phyloP scores from a whole-genome alignment of 2,888 invertebrate genomes.

The Troides aeacus region DNA sequence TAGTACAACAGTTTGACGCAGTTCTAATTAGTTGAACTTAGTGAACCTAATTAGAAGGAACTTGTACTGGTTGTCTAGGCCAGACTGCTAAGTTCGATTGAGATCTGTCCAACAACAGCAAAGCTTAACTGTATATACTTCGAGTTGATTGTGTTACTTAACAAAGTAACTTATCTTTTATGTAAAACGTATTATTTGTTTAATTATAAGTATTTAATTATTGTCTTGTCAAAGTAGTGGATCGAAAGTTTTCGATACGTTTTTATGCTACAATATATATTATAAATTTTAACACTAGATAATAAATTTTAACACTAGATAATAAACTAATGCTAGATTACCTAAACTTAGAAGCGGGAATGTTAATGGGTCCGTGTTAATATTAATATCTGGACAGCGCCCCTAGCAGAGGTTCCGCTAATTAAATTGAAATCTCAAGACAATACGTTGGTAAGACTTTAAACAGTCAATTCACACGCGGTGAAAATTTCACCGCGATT shows the following conservation, averaged over 20 bases:
- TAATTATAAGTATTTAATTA: no score
- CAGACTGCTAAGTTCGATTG: neutral
- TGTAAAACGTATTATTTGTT: no score
- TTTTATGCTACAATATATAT: no score
- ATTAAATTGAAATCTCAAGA: constrained; percentile 75
- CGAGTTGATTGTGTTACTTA: no score
- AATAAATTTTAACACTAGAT: no score
- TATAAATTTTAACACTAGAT: no score
- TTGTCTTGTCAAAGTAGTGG: no score
- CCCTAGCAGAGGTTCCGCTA: constrained; percentile 58
- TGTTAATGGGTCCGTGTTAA: constrained; percentile 4
- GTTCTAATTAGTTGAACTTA: constrained; percentile 62
- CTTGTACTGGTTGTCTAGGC: constrained; percentile 9
- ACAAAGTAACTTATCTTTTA: no score
- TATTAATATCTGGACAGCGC: constrained; percentile 55
- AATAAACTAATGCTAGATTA: no score
- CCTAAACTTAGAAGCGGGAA: no score
- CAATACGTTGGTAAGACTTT: constrained; percentile 61
- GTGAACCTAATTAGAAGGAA: constrained; percentile 60
- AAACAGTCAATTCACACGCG: constrained; percentile 41
- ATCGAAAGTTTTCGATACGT: no score
- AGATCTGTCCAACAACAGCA: neutral
- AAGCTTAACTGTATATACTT: no score
- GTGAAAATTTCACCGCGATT: constrained; percentile 35
- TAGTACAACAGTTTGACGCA: constrained; percentile 50